These are phyloP conservation scores for Calephelis perditalis DNA, from an alignment of 2,888 invertebrate genomes.

Conservation along the genomic window DNA sequence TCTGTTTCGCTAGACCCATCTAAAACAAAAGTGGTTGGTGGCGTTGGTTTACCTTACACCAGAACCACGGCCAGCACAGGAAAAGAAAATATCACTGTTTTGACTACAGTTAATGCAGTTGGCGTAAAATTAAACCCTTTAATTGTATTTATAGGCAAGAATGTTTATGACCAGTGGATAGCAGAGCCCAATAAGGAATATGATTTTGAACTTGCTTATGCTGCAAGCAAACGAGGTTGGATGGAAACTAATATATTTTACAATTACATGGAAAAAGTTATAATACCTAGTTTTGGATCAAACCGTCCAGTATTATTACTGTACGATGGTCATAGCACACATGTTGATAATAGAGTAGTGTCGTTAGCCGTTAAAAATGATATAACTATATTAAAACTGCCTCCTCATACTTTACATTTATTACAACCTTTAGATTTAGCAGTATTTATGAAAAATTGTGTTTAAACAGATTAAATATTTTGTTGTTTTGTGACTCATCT, in stretches of 20 bases:
- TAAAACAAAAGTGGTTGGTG: slow-evolving; percentile 9
- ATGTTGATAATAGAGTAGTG: slow-evolving; percentile 23
- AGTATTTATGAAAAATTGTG: slow-evolving; percentile 29
- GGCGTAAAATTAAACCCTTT: slow-evolving; percentile 21
- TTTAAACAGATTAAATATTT: not conserved
- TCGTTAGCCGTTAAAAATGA: slow-evolving; percentile 14
- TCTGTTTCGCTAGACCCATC: not conserved
- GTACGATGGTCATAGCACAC: slow-evolving; percentile 40
- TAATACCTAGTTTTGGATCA: slow-evolving; percentile 35
- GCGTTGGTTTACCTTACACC: not conserved
- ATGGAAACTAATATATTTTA: slow-evolving; percentile 39
- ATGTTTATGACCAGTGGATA: slow-evolving; percentile 21
- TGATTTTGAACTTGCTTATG: slow-evolving; percentile 36
- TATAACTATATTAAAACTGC: slow-evolving; percentile 28
- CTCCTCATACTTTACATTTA: slow-evolving; percentile 37
- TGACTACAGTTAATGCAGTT: slow-evolving; percentile 19
- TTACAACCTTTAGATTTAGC: slow-evolving; percentile 37
- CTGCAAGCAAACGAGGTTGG: slow-evolving; percentile 41
- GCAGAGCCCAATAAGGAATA: slow-evolving; percentile 29
- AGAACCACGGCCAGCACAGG: not conserved
- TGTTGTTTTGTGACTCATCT: not conserved
- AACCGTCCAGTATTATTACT: slow-evolving; percentile 35
- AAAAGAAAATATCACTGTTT: slow-evolving; percentile 9
- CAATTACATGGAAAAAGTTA: slow-evolving; percentile 37
- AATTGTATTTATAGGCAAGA: slow-evolving; percentile 21